Percentiles rank a stretch among this genome's conserved stretches.
These are phyloP conservation scores for Cygnus buccinator DNA, from an alignment of 2,113 vertebrate genomes.

Conservation along the genomic window DNA sequence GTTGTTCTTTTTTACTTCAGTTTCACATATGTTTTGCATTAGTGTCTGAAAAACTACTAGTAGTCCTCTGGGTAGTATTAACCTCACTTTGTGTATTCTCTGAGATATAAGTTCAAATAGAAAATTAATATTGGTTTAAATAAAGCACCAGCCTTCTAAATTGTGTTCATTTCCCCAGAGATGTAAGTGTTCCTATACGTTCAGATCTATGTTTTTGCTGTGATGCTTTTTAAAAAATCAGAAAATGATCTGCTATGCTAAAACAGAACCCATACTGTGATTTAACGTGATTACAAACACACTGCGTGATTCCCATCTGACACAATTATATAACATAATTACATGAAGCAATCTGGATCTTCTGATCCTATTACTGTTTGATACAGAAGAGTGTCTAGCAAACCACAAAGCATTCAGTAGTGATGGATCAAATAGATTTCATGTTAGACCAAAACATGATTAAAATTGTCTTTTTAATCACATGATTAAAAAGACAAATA, in stretches of 20 bases:
- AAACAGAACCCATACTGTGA: not conserved
- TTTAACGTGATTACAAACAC: slow-evolving; percentile 31
- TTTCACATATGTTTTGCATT: not conserved
- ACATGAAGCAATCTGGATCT: slow-evolving; percentile 20
- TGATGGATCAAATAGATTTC: slow-evolving; percentile 4
- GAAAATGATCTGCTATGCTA: slow-evolving; percentile 27
- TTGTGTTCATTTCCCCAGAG: slow-evolving; percentile 5
- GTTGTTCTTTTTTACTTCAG: not conserved
- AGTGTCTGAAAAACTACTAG: not conserved
- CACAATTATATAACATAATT: slow-evolving; percentile 49
- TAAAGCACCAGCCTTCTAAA: not conserved
- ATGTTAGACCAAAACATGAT: slow-evolving; percentile 16
- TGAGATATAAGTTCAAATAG: slow-evolving; percentile 24
- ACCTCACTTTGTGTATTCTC: not conserved
- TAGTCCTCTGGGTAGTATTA: not conserved
- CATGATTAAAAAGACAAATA: not conserved
- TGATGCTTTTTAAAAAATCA: not conserved
- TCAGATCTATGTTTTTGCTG: not conserved
- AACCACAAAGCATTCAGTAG: slow-evolving; percentile 17
- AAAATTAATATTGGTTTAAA: slow-evolving; percentile 53
- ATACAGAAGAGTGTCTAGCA: slow-evolving; percentile 8
- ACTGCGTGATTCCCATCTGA: slow-evolving; percentile 48
- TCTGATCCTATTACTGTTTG: slow-evolving; percentile 45
- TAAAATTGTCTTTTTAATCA: not conserved
- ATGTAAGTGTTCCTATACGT: not conserved